A percentile compares a stretch with the other conserved stretches of the same genome.
Conservation (phyloP, 2,113 vertebrate genomes). For the Pyrgilauda ruficollis region DNA sequence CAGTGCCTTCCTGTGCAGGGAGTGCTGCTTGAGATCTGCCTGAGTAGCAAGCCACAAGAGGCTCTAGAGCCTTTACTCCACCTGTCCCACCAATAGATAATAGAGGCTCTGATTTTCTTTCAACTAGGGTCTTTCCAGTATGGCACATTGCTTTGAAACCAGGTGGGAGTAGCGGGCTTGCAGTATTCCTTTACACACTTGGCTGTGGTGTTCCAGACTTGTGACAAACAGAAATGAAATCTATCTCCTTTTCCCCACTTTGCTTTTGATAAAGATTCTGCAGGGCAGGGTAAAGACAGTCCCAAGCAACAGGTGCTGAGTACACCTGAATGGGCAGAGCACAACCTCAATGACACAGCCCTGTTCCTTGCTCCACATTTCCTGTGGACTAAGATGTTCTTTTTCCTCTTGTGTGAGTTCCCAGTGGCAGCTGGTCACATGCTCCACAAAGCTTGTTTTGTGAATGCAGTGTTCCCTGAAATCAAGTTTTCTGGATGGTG, state of each 20-base stretch:
- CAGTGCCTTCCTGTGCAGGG: not conserved
- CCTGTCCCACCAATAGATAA: not conserved
- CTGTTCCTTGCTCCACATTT: not conserved
- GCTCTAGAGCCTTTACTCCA: not conserved
- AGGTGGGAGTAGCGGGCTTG: not conserved
- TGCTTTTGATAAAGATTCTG: not conserved
- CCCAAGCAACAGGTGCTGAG: not conserved
- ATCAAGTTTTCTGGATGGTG: conserved; percentile 23
- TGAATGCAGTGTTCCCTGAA: conserved; percentile 1
- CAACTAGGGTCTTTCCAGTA: not conserved
- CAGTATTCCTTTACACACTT: not conserved
- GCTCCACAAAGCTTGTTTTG: not conserved
- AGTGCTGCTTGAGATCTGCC: not conserved
- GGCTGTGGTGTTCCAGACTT: not conserved
- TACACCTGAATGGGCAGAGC: not conserved
- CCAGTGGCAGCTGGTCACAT: not conserved
- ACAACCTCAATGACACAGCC: not conserved
- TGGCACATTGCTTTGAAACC: not conserved
- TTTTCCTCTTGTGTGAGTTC: not conserved
- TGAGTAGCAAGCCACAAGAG: not conserved
- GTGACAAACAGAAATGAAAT: not conserved
- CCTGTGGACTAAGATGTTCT: not conserved
- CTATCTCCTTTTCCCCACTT: not conserved
- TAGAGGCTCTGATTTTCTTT: not conserved
- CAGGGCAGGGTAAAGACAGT: not conserved